A percentile compares a stretch with the other conserved stretches of the same genome.
Conservation (phyloP, 2,797 vertebrate species). For the Stomatorhinus walkeri region DNA sequence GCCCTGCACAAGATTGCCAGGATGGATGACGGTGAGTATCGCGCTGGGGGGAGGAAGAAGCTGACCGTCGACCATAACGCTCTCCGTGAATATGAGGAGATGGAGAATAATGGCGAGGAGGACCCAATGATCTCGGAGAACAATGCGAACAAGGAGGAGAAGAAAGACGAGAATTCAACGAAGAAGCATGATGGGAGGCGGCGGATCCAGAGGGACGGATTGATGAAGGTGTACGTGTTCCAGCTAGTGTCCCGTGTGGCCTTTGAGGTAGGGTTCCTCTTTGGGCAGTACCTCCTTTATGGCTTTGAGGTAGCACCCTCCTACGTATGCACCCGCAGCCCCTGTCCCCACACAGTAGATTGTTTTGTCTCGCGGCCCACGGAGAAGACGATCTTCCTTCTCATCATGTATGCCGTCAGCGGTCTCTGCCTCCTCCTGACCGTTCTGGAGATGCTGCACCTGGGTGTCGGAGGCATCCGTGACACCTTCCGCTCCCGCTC, state of each 20-base stretch:
- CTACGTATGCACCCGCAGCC: constrained; percentile 75
- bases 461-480: constrained; percentile 72
- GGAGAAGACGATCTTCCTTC: constrained; percentile 85
- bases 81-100: constrained; percentile 71
- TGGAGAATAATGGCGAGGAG: constrained; percentile 74
- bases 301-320: constrained; percentile 69
- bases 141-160: constrained; percentile 52
- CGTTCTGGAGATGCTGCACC: constrained; percentile 75
- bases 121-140: constrained; percentile 82
- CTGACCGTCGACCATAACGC: constrained; percentile 62
- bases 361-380: constrained; percentile 87
- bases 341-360: constrained; percentile 81
- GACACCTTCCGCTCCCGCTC: constrained; percentile 60
- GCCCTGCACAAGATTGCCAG: constrained; percentile 79
- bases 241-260: constrained; percentile 69
- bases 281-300: constrained; percentile 77
- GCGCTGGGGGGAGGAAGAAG: constrained; percentile 33
- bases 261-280: constrained; percentile 73
- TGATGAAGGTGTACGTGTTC: constrained; percentile 78
- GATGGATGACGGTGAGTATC: constrained; percentile 51
- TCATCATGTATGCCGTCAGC: constrained; percentile 81
- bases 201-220: constrained; percentile 72
- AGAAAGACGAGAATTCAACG: constrained; percentile 36
- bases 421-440: constrained; percentile 78
- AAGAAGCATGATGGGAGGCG: constrained; percentile 72